Conservation (phyloP, 2,113 vertebrate genomes). For the Cryptomyrus ogoouensis region DNA sequence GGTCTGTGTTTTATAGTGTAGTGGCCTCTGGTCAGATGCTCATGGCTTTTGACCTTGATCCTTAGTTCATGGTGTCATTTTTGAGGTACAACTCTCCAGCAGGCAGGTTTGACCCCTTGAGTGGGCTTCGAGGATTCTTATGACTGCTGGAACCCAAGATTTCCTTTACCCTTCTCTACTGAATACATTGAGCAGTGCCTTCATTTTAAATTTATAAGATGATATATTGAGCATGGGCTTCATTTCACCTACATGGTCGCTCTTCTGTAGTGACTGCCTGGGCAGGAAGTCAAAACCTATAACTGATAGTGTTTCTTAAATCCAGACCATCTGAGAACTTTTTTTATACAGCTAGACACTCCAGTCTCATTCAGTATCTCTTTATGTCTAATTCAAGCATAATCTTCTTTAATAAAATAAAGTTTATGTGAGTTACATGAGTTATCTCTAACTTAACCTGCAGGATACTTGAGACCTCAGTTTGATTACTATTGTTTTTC, state of each 20-base stretch:
- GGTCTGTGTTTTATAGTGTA: neutral
- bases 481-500: neutral
- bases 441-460: neutral
- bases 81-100: neutral
- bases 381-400: neutral
- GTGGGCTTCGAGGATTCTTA: neutral
- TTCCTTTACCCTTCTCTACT: neutral
- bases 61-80: neutral
- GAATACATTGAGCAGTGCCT: neutral
- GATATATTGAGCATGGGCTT: neutral
- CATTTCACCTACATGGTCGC: neutral
- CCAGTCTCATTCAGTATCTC: neutral
- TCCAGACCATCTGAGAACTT: neutral
- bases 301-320: neutral
- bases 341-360: neutral
- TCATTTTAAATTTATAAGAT: neutral
- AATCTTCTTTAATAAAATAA: neutral
- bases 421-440: neutral
- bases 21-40: neutral
- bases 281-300: neutral
- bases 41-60: neutral
- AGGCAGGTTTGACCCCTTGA: neutral
- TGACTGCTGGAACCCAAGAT: neutral
- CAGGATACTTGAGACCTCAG: neutral
- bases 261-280: neutral